Percentiles rank a stretch among this genome's conserved stretches.
phyloP scores from a whole-genome alignment of 2,888 invertebrate species.

The Epirrita christyi region DNA sequence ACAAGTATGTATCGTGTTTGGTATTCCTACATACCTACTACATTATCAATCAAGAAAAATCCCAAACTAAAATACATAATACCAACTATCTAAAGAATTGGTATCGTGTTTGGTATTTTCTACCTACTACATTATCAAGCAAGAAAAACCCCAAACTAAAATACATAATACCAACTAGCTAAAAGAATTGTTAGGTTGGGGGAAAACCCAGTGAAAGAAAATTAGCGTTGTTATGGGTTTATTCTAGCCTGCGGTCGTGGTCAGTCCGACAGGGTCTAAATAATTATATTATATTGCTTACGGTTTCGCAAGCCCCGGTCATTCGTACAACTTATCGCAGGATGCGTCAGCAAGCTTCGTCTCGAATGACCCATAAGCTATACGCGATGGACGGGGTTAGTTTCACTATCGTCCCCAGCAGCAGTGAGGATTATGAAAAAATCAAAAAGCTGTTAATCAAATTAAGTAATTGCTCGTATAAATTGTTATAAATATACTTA shows the following conservation, averaged over 20 bases:
- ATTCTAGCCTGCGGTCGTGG: conserved; percentile 21
- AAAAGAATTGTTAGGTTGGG: too few species aligned
- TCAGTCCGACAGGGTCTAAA: conserved; percentile 33
- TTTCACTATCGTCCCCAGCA: too few species aligned
- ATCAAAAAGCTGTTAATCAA: too few species aligned
- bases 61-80: neutral
- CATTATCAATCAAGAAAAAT: neutral
- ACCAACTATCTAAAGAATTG: too few species aligned
- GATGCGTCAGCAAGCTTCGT: conserved; percentile 40
- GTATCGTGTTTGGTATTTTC: too few species aligned
- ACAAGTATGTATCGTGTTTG: too few species aligned
- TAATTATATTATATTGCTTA: conserved; percentile 31
- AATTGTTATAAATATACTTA: too few species aligned
- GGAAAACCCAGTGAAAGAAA: neutral
- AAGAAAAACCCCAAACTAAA: neutral
- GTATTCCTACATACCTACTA: too few species aligned
- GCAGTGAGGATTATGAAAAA: too few species aligned
- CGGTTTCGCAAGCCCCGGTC: conserved; percentile 46
- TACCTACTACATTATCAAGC: too few species aligned
- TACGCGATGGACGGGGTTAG: conserved; percentile 5
- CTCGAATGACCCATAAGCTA: conserved; percentile 33
- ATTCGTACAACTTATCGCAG: conserved; percentile 56
- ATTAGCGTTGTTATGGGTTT: conserved; percentile 30
- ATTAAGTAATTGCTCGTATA: too few species aligned
- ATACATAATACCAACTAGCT: neutral